phyloP scores from a whole-genome alignment of 2,113 vertebrate genomes.

The Corydoras maculifer region DNA sequence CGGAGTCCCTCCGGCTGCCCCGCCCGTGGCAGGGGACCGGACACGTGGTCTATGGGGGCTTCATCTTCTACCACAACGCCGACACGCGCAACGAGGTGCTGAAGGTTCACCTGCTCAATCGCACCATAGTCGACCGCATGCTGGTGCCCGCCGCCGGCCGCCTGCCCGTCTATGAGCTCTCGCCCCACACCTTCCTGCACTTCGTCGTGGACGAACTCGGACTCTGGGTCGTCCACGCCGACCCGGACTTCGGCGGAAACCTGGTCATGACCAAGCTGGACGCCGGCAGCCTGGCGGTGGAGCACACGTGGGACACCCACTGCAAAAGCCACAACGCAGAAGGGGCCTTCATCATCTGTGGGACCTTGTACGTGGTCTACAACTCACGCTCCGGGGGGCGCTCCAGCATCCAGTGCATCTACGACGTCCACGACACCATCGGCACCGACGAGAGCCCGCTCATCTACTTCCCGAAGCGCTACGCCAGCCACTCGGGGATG shows the following conservation, averaged over 20 bases:
- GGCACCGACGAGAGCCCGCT: constrained; percentile 55
- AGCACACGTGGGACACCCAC: constrained; percentile 81
- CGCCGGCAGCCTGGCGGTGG: constrained; percentile 61
- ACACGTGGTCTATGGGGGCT: constrained; percentile 73
- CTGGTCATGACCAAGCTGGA: constrained; percentile 84
- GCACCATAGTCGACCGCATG: constrained; percentile 66
- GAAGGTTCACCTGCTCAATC: constrained; percentile 78
- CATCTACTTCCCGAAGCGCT: constrained; percentile 78
- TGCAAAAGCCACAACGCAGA: constrained; percentile 79
- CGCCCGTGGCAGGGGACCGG: constrained; percentile 84
- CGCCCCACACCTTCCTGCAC: constrained; percentile 77
- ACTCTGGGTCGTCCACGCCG: constrained; percentile 85
- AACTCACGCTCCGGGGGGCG: constrained; percentile 72
- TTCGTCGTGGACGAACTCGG: constrained; percentile 85
- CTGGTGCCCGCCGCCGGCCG: constrained; percentile 75
- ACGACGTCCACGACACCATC: constrained; percentile 73
- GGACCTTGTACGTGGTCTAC: constrained; percentile 84
- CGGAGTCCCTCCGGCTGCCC: constrained; percentile 65
- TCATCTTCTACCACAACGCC: constrained; percentile 81
- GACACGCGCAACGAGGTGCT: constrained; percentile 80
- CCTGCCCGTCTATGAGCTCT: constrained; percentile 74
- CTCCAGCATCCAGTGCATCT: constrained; percentile 78
- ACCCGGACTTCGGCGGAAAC: constrained; percentile 70
- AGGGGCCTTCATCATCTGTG: constrained; percentile 83
- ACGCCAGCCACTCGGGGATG: constrained; percentile 77